Base-by-base conservation (phyloP, 2,113 vertebrate genomes). In the Acrocephalus kingi region DNA sequence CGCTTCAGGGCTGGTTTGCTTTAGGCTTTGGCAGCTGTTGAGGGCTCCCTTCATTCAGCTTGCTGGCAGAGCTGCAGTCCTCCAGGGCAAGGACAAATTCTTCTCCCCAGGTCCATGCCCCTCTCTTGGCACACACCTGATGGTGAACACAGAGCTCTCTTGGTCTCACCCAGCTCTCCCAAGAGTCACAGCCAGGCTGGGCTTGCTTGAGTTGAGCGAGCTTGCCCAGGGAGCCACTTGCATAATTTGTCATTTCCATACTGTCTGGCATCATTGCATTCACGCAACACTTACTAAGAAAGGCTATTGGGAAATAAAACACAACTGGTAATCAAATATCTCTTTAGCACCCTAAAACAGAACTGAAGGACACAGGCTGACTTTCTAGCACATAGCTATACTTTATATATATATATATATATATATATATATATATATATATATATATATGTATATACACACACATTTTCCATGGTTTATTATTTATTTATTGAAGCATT, bases 221-320 rank as follows among this genome's bases (percentile, higher is more conserved):
- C 23, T 74, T 56, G 27, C 58, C 52, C 46, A 6, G 33, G n/a
- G 39, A n/a, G 25, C 2, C 1, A 37, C 46, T 66, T 0, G 1
- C 28, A 37, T 30, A 3, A 21, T 52, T 46, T 48, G 41, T 48
- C 52, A 30, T 59, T 77, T 21, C 69, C 11, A 2, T 2, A 10
- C 22, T 51, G 16, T 28, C 31, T 56, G 41, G 14, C n/a, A 54
- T 16, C 9, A 3, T 0, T 46, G 30, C 5, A 3, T 43, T 71
- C 39, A 37, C n/a, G 30, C n/a, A 69, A 7, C 2, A 0, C 10
- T 62, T 9, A 9, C 0, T 12, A 33, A 64, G 31, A 28, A 25
- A 74, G 22, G 16, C 1, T 13, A 6, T 21, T 1, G 4, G 63
- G 71, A 64, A 88, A 85, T n/a, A 56, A 76, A 79, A 4, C 52